Conservation (phyloP, 1,140 invertebrate genomes). For the Drosophila pallidifrons region DNA sequence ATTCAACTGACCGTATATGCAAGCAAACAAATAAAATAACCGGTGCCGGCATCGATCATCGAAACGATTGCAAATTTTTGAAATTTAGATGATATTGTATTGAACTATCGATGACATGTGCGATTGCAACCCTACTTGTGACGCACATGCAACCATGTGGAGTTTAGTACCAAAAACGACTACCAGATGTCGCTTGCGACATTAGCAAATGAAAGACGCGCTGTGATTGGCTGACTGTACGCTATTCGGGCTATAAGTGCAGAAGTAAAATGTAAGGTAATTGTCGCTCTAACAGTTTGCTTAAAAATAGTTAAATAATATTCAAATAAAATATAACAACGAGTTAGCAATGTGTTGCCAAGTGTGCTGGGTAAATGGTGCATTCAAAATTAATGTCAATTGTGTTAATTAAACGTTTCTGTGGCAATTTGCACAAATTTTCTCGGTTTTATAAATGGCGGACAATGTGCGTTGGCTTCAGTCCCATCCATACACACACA, state of each 20-base stretch:
- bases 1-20: neutral
- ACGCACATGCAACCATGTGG: slow-evolving; percentile 45
- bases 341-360: slow-evolving; percentile 44
- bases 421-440: slow-evolving; percentile 52
- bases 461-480: slow-evolving; percentile 83
- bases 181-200: slow-evolving; percentile 66
- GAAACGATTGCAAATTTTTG: slow-evolving; percentile 40
- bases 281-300: slow-evolving; percentile 65
- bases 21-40: neutral
- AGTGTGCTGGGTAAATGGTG: slow-evolving; percentile 50
- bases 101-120: slow-evolving; percentile 9
- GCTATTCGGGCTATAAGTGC: slow-evolving; percentile 59
- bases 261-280: slow-evolving; percentile 77
- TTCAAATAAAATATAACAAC: slow-evolving; percentile 57
- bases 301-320: slow-evolving; percentile 74
- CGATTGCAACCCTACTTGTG: slow-evolving; percentile 34
- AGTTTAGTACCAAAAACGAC: slow-evolving; percentile 44
- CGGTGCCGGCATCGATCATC: slow-evolving; percentile 6
- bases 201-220: slow-evolving; percentile 60
- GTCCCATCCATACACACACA: slow-evolving; percentile 42
- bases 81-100: slow-evolving; percentile 11
- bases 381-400: slow-evolving; percentile 23
- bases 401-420: slow-evolving; percentile 22
- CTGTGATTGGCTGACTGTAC: slow-evolving; percentile 81
- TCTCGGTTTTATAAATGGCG: slow-evolving; percentile 75